Evolutionary conservation across 2,888 invertebrate genomes (phyloP).

Genomic region (Slavum lentiscoides): DNA sequence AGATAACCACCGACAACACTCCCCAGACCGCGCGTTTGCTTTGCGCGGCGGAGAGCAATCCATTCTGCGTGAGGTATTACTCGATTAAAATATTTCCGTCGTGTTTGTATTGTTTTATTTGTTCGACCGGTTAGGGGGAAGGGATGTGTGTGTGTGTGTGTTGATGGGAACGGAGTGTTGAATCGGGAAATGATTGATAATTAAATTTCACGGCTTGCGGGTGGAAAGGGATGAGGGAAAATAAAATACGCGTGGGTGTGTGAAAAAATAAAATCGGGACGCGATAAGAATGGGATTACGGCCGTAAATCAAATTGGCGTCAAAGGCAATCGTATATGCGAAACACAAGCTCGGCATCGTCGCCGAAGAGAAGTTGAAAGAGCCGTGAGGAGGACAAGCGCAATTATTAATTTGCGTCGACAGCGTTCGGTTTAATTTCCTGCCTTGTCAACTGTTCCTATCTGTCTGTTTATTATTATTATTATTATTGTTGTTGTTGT

Average conservation of each 20-base stretch:
- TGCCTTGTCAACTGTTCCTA: constrained; percentile 33
- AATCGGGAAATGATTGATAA: constrained; percentile 46
- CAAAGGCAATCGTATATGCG: constrained; percentile 51
- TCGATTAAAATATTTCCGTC: constrained; percentile 46
- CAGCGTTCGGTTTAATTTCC: constrained; percentile 49
- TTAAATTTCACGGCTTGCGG: constrained; percentile 16
- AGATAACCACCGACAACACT: background rate
- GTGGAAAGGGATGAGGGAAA: background rate
- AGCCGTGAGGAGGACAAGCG: constrained; percentile 15
- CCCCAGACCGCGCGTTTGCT: background rate
- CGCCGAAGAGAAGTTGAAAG: constrained; percentile 19
- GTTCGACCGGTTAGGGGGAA: background rate
- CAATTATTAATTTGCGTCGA: constrained; percentile 47
- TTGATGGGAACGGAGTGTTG: background rate
- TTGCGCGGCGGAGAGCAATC: background rate
- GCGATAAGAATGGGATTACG: constrained; percentile 46
- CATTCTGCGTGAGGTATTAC: background rate
- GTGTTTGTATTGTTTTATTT: constrained; percentile 47
- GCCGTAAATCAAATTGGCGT: constrained; percentile 50
- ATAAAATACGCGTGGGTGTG: background rate
- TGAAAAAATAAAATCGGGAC: constrained; percentile 23
- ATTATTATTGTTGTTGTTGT: too few relatives aligned
- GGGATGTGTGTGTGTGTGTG: background rate
- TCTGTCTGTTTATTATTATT: constrained; percentile 1
- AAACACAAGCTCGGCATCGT: constrained; percentile 31